Conservation (phyloP, 2,888 invertebrate genomes). For the Himalopsyche tibetana region DNA sequence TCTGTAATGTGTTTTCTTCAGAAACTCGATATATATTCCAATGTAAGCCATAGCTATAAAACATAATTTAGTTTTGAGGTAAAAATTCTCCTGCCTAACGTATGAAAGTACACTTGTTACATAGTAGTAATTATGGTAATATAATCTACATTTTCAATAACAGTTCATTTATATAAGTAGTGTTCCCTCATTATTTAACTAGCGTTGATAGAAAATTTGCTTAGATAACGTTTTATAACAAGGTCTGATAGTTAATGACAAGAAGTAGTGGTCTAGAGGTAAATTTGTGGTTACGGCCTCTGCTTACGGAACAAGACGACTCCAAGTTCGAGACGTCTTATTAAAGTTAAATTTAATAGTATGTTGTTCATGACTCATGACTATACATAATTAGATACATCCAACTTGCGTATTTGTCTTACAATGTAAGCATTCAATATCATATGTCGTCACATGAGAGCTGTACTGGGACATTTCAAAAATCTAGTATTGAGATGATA, state of each 20-base stretch:
- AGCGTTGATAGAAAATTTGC: neutral
- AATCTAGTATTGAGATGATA: no score
- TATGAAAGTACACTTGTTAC: no score
- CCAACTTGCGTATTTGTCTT: no score
- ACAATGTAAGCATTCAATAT: no score
- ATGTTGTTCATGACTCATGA: neutral
- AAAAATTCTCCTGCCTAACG: no score
- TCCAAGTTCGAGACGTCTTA: neutral
- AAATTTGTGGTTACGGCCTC: neutral
- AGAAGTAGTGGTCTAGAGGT: neutral
- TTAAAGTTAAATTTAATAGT: neutral
- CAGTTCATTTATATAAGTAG: neutral
- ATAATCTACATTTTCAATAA: neutral
- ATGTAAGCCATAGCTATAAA: no score
- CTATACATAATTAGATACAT: neutral
- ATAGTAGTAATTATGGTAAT: neutral
- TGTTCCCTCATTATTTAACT: no score
- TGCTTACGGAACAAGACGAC: neutral
- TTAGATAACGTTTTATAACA: conserved; percentile 25
- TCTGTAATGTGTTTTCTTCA: no score
- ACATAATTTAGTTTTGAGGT: no score
- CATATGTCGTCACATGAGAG: no score
- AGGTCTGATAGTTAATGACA: neutral
- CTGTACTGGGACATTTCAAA: no score
- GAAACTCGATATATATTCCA: no score